Evolutionary conservation across 2,888 invertebrate genomes (phyloP), one percentile per base, ranked within the genome.

Genomic region (Carabus problematicus): DNA sequence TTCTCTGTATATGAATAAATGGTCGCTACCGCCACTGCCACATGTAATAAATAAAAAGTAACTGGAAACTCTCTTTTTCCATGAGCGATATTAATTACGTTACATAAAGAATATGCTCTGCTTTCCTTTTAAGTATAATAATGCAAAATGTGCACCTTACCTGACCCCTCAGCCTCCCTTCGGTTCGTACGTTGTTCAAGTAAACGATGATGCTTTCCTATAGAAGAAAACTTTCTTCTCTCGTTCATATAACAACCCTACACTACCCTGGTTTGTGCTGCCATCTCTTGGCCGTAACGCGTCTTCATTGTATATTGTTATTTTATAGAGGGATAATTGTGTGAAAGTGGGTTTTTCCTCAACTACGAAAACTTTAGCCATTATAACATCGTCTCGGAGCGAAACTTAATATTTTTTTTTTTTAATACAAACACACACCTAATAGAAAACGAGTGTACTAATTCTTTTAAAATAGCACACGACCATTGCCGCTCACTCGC

Each of bases 1-100:
- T 70, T 61, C 59, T 54, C 41, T 66, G 62, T 71, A 71, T 70
- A 66, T 70, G 66, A 70, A 70, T 70, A 70, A 70, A 70, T 70
- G 64, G 64, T 54, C 55, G 54, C 58, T 41, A 43, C 66, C 49
- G 12, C 19, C 67, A 49, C 42, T 60, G 52, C 60, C 67, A 67
- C 42, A 70, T 55, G 60, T 64, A 70, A 70, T 70, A 70, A 70
- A 69, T 69, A 69, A 69, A 69, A 69, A 60, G 55, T 68, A 68
- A 68, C 64, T 64, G 14, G 2, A 45, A 64, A 56, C 64, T 55
- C 45, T 45, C 61, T 43, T n/a, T n/a, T 45, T 12, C 12, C 59
- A 12, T 12, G 8, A 12, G 11, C 47, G 61, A 45, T 45, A 45
- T 61, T 61, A 61, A 61, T 61, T 61, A 61, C 47, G 61, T 29